These are phyloP conservation scores for Ceratosolen fusciceps DNA, from an alignment of 1,140 invertebrate species.

Conservation along the genomic window DNA sequence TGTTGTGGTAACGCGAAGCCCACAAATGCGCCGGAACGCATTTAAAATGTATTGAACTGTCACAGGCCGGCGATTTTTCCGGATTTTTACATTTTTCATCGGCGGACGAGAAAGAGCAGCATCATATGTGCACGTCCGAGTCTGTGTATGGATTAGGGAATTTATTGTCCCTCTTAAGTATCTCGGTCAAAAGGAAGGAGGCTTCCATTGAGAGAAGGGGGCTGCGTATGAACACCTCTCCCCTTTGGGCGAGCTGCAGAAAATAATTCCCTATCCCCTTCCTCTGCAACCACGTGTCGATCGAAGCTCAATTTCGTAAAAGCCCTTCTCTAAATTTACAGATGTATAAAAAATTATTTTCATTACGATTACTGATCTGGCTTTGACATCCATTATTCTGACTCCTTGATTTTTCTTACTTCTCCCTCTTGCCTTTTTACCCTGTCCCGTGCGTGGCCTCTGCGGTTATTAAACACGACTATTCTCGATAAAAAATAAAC, in stretches of 20 bases:
- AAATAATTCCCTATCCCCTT: neutral
- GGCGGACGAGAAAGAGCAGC: conserved; percentile 42
- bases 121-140: neutral
- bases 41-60: conserved; percentile 74
- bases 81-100: conserved; percentile 72
- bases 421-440: too few relatives aligned
- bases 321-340: conserved; percentile 15
- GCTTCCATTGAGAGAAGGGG: neutral
- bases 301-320: neutral
- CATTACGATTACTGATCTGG: neutral
- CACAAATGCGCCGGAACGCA: conserved; percentile 71
- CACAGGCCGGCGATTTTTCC: conserved; percentile 64
- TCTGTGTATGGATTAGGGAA: conserved; percentile 60
- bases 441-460: neutral
- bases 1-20: conserved; percentile 43
- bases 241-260: neutral
- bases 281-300: neutral
- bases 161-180: conserved; percentile 67
- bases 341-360: conserved; percentile 32
- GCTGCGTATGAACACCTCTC: neutral
- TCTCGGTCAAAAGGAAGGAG: conserved; percentile 61
- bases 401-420: neutral
- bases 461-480: neutral
- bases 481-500: neutral
- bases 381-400: neutral